A percentile compares a stretch with the other conserved stretches of the same genome.
Evolutionary conservation across 2,113 vertebrate genomes (phyloP).

Genomic region (Gallinago paraguaiae): DNA sequence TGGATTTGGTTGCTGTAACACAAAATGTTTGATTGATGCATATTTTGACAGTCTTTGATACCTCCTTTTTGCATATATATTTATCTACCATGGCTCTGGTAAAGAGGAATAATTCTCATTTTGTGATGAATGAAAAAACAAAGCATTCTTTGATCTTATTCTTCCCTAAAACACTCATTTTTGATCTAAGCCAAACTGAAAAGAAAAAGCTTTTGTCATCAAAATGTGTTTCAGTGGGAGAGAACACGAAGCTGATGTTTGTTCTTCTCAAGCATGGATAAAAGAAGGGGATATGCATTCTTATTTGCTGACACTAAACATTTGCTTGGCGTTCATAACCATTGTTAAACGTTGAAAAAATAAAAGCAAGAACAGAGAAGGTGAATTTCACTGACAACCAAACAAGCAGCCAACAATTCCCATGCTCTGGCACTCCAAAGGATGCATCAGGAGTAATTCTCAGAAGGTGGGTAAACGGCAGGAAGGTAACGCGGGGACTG

Average conservation of each 20-base stretch:
- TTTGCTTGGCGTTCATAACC: background rate
- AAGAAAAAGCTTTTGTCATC: conserved; percentile 7
- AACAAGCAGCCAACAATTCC: background rate
- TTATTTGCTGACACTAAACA: background rate
- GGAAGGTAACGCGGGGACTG: background rate
- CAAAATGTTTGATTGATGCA: background rate
- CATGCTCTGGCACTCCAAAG: background rate
- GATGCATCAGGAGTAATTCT: background rate
- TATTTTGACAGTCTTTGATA: conserved; percentile 23
- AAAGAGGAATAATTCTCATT: background rate
- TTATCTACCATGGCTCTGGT: background rate
- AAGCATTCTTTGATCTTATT: conserved; percentile 32
- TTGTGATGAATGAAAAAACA: conserved; percentile 4
- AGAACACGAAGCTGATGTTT: background rate
- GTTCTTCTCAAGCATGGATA: background rate
- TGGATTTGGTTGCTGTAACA: background rate
- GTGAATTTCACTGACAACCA: background rate
- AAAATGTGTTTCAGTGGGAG: background rate
- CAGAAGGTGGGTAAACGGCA: background rate
- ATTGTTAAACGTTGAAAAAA: background rate
- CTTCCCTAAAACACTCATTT: background rate
- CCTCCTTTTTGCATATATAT: background rate
- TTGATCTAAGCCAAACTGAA: background rate
- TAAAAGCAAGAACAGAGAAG: background rate
- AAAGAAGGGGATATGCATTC: background rate